A percentile compares a stretch with the other conserved stretches of the same genome.
phyloP scores from a whole-genome alignment of 2,888 invertebrate genomes.

The Drosophila nr. perissopoda region DNA sequence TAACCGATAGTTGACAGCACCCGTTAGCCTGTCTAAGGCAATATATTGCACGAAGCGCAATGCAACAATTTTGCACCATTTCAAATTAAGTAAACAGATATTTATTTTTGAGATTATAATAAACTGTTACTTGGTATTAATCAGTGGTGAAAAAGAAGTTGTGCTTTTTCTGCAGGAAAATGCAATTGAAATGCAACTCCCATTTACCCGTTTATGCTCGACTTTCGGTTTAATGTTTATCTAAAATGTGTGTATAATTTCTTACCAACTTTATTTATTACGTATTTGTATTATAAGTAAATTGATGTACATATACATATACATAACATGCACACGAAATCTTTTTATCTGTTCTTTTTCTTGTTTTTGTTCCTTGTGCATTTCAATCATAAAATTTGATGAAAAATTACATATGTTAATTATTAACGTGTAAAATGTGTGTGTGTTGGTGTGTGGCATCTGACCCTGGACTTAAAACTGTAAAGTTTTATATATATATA shows the following conservation, averaged over 20 bases:
- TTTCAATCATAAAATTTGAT: slow-evolving; percentile 9
- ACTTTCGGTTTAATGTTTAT: background rate
- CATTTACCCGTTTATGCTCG: background rate
- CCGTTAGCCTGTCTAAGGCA: background rate
- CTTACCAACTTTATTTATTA: slow-evolving; percentile 22
- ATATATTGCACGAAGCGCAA: background rate
- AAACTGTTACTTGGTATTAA: background rate
- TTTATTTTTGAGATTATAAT: background rate
- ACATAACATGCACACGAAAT: slow-evolving; percentile 7
- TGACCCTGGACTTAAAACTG: slow-evolving; percentile 38
- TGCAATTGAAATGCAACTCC: background rate
- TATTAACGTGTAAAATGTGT: slow-evolving; percentile 2
- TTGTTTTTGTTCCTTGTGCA: slow-evolving; percentile 3
- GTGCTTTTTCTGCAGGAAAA: background rate
- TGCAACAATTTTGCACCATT: background rate
- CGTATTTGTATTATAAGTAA: slow-evolving; percentile 19
- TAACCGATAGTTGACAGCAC: background rate
- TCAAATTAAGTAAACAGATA: background rate
- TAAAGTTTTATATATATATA: background rate
- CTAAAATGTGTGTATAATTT: background rate
- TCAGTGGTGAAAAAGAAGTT: background rate
- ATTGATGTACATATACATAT: slow-evolving; percentile 21
- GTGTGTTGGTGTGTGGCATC: slow-evolving; percentile 4
- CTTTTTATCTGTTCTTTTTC: background rate
- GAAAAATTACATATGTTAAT: slow-evolving; percentile 12